Percentiles rank a stretch among this genome's conserved stretches.
phyloP scores from a whole-genome alignment of 2,797 vertebrate species.

The Parotocinclus haroldoi region DNA sequence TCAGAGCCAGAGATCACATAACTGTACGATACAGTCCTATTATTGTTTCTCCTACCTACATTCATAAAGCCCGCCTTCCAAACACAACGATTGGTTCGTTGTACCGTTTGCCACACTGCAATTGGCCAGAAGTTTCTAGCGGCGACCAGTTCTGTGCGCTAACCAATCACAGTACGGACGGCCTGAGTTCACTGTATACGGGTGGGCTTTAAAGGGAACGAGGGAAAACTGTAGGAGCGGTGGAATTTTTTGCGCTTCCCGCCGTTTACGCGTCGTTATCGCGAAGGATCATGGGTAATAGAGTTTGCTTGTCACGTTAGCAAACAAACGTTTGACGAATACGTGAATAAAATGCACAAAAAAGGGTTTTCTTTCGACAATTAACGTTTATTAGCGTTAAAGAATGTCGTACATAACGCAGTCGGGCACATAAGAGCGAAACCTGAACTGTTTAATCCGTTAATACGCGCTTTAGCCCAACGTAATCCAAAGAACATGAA shows the following conservation, averaged over 20 bases:
- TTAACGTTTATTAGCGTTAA: too few species aligned
- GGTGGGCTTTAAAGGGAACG: neutral
- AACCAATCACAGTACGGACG: neutral
- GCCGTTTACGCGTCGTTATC: slow-evolving; percentile 45
- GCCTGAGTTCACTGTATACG: neutral
- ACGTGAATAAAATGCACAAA: too few species aligned
- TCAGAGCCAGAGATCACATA: too few species aligned
- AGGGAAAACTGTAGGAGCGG: too few species aligned
- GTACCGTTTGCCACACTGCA: too few species aligned
- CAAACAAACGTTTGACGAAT: too few species aligned
- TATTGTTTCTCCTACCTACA: neutral
- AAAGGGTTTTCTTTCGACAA: too few species aligned
- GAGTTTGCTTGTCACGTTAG: too few species aligned
- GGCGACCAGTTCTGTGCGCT: neutral
- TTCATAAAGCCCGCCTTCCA: neutral
- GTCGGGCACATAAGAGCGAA: too few species aligned
- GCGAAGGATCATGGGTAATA: slow-evolving; percentile 38
- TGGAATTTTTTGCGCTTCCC: slow-evolving; percentile 52
- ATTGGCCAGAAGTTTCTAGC: neutral
- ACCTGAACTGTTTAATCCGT: too few species aligned
- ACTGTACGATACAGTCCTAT: neutral
- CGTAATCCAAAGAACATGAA: neutral
- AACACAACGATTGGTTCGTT: neutral
- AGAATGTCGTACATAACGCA: too few species aligned
- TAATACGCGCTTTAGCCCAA: neutral